Percentiles rank a stretch among this genome's conserved stretches.
Evolutionary conservation across 2,113 vertebrate species (phyloP).

Genomic region (Accipiter virgatus): DNA sequence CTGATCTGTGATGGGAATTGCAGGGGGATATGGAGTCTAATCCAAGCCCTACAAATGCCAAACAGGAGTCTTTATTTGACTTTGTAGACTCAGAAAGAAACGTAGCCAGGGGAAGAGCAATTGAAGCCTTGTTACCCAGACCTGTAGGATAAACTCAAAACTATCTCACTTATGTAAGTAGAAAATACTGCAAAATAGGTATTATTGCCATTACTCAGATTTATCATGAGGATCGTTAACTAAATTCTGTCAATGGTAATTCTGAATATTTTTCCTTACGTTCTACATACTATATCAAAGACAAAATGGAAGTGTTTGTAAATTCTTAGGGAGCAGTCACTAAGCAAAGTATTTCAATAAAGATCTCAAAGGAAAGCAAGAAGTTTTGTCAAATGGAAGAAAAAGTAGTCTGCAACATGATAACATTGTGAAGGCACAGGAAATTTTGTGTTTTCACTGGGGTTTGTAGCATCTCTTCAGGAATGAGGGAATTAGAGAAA

Average conservation of each 20-base stretch:
- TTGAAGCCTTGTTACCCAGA: not conserved
- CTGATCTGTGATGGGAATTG: not conserved
- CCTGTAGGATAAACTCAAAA: not conserved
- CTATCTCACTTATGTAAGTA: not conserved
- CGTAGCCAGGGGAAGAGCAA: not conserved
- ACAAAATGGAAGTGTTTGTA: not conserved
- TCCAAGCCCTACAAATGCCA: not conserved
- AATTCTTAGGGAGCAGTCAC: not conserved
- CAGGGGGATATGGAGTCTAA: not conserved
- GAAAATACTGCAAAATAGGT: not conserved
- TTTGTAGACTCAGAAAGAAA: not conserved
- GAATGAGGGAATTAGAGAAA: not conserved
- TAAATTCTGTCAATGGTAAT: not conserved
- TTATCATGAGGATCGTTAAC: not conserved
- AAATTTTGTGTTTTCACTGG: not conserved
- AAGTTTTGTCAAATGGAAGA: not conserved
- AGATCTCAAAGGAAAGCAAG: not conserved
- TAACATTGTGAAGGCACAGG: not conserved
- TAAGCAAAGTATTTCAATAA: not conserved
- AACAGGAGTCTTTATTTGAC: not conserved
- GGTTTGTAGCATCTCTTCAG: not conserved
- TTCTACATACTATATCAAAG: not conserved
- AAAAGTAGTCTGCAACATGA: not conserved
- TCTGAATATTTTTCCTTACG: not conserved
- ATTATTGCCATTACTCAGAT: not conserved